phyloP scores from a whole-genome alignment of 2,113 vertebrate genomes.

The Cairina moschata region DNA sequence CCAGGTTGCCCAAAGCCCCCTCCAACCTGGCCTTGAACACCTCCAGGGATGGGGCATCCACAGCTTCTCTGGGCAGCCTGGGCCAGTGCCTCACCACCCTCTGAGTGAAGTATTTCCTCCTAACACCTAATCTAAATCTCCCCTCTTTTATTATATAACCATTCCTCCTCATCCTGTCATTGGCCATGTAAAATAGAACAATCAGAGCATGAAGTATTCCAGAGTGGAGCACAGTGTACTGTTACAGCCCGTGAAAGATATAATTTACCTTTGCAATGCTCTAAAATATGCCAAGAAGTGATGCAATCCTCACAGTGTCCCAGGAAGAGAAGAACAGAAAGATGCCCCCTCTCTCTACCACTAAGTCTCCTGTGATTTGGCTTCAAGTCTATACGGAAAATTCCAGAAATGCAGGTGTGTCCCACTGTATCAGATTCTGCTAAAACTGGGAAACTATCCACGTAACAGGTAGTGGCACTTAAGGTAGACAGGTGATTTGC shows the following conservation, averaged over 20 bases:
- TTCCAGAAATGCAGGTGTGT: background rate
- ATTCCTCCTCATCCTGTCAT: no score
- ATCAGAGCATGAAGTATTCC: background rate
- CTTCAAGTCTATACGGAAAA: background rate
- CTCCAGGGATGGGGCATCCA: no score
- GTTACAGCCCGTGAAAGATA: background rate
- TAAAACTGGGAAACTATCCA: background rate
- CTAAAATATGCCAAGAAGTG: background rate
- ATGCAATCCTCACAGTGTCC: background rate
- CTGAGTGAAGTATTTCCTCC: no score
- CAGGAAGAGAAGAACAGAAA: background rate
- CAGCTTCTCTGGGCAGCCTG: no score
- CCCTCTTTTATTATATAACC: no score
- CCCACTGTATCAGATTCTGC: background rate
- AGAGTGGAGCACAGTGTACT: background rate
- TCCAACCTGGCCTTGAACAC: no score
- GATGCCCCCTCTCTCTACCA: no score
- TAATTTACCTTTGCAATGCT: background rate
- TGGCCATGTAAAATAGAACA: background rate
- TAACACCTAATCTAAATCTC: no score
- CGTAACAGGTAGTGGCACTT: background rate
- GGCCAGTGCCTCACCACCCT: no score
- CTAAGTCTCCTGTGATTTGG: background rate
- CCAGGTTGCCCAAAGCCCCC: no score
- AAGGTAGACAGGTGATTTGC: background rate